Percentiles rank a stretch among this genome's conserved stretches.
Evolutionary conservation across 2,797 vertebrate species (phyloP).

Genomic region (Dermochelys coriacea): DNA sequence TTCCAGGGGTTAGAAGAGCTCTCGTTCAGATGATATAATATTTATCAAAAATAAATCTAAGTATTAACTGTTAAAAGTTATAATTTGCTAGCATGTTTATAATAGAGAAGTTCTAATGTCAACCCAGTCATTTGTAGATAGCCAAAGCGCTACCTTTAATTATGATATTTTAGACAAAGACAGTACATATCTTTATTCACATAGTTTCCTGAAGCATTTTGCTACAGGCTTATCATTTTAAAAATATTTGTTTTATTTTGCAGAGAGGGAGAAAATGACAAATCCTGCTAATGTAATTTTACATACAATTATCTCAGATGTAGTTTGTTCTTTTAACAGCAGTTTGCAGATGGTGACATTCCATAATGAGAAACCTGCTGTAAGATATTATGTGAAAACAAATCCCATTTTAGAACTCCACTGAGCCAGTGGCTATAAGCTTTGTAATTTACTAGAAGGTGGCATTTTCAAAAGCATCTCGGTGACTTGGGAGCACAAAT

Average conservation of each 20-base stretch:
- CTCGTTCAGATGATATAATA: slow-evolving; percentile 34
- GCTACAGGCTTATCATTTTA: neutral
- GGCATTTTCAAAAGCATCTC: slow-evolving; percentile 6
- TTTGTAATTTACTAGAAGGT: neutral
- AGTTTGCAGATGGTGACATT: neutral
- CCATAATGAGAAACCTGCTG: neutral
- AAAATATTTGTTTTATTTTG: neutral
- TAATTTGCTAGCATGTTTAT: slow-evolving; percentile 8
- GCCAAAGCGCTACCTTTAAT: neutral
- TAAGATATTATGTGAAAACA: slow-evolving; percentile 33
- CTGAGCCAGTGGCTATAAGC: slow-evolving; percentile 7
- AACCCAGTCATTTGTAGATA: neutral
- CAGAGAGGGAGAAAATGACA: neutral
- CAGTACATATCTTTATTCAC: neutral
- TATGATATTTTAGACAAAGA: neutral
- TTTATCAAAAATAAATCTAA: slow-evolving; percentile 37
- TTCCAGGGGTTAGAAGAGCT: slow-evolving; percentile 27
- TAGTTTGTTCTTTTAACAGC: slow-evolving; percentile 12
- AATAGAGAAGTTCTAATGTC: neutral
- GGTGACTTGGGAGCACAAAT: slow-evolving; percentile 34
- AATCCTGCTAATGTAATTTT: slow-evolving; percentile 24
- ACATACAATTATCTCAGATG: neutral
- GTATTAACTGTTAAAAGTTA: slow-evolving; percentile 10
- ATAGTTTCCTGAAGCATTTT: neutral
- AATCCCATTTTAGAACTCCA: neutral